Evolutionary conservation across 2,113 vertebrate genomes (phyloP).

Genomic region (Sinosuthora webbiana): DNA sequence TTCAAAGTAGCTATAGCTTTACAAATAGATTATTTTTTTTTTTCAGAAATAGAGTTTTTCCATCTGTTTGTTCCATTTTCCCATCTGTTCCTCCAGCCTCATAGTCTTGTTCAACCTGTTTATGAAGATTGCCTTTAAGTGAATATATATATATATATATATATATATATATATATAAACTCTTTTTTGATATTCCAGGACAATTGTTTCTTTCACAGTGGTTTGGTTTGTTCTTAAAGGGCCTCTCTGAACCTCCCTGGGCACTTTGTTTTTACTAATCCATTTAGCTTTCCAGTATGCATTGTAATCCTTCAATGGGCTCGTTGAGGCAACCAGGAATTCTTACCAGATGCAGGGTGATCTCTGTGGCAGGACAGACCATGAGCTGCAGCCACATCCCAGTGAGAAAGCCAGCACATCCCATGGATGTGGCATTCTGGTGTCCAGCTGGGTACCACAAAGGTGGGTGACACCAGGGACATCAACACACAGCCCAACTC

Average conservation of each 20-base stretch:
- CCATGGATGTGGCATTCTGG: background rate
- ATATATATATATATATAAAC: background rate
- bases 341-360: background rate
- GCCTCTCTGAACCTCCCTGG: background rate
- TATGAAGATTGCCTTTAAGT: slow-evolving; percentile 42
- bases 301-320: background rate
- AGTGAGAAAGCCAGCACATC: background rate
- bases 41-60: slow-evolving; percentile 62
- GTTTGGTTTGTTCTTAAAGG: background rate
- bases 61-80: slow-evolving; percentile 70
- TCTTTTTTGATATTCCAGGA: background rate
- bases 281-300: background rate
- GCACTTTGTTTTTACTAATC: background rate
- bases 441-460: background rate
- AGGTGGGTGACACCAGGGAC: background rate
- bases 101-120: slow-evolving; percentile 63
- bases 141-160: background rate
- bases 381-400: background rate
- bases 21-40: slow-evolving; percentile 35
- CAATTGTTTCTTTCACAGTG: background rate
- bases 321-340: background rate
- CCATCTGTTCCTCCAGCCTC: slow-evolving; percentile 69
- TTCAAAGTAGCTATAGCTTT: slow-evolving; percentile 47
- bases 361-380: background rate
- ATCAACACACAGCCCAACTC: background rate